Evolutionary conservation across 2,888 invertebrate genomes (phyloP).

Genomic region (Cynaeus angustus): DNA sequence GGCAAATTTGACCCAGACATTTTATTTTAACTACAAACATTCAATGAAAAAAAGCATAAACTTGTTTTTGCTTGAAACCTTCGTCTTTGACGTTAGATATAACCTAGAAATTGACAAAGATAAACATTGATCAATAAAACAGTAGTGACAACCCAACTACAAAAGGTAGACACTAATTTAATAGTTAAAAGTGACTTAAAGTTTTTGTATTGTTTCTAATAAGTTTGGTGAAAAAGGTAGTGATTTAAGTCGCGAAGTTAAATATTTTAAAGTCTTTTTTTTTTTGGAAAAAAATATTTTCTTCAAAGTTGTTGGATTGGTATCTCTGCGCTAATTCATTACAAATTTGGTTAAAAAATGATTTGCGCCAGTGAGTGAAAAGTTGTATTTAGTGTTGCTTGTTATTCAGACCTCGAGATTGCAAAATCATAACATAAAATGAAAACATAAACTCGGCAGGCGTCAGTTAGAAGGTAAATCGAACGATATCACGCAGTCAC

Average conservation of each 20-base stretch:
- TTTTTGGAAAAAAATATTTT: neutral
- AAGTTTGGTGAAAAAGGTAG: no score
- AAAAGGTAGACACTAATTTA: no score
- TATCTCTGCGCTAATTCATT: slow-evolving; percentile 29
- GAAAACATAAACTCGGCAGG: slow-evolving; percentile 21
- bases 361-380: slow-evolving; percentile 46
- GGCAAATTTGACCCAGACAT: slow-evolving; percentile 62
- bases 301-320: slow-evolving; percentile 15
- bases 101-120: slow-evolving; percentile 14
- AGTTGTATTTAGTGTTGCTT: slow-evolving; percentile 30
- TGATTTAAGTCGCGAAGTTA: no score
- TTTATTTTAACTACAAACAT: neutral
- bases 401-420: slow-evolving; percentile 31
- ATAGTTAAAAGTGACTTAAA: no score
- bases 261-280: neutral
- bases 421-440: slow-evolving; percentile 39
- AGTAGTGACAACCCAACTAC: neutral
- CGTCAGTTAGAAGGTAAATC: slow-evolving; percentile 22
- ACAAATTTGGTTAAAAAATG: slow-evolving; percentile 45
- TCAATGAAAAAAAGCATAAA: neutral
- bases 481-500: slow-evolving; percentile 8
- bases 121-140: slow-evolving; percentile 27
- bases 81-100: neutral
- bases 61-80: neutral
- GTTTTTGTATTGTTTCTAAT: no score